Conservation (phyloP, 2,113 vertebrate genomes). For the Tachysurus vachellii region DNA sequence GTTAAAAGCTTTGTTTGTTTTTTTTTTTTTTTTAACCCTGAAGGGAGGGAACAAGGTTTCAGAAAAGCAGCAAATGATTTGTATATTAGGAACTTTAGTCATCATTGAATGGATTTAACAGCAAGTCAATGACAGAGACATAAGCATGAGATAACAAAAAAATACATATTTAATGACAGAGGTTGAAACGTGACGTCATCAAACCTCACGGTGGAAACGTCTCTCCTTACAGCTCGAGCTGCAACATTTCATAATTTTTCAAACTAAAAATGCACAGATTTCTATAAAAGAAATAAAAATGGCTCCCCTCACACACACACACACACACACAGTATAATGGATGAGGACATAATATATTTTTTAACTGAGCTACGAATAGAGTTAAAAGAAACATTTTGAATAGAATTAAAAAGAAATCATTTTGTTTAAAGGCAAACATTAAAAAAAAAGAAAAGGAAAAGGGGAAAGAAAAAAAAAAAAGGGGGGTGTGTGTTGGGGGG, state of each 20-base stretch:
- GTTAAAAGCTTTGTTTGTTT: neutral
- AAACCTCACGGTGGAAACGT: neutral
- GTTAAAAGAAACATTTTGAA: neutral
- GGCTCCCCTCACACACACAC: neutral
- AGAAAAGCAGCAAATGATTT: neutral
- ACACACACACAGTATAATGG: neutral
- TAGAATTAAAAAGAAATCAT: neutral
- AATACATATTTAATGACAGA: slow-evolving; percentile 22
- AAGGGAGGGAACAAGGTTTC: neutral
- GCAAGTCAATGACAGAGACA: neutral
- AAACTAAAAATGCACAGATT: neutral
- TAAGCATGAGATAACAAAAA: slow-evolving; percentile 2
- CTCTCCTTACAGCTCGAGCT: neutral
- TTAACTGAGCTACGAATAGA: neutral
- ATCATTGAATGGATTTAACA: no score
- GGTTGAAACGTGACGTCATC: neutral
- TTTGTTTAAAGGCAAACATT: neutral
- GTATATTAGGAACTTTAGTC: neutral
- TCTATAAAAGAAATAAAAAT: neutral
- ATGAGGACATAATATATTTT: neutral
- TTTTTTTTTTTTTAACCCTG: no score
- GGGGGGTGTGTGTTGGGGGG: neutral
- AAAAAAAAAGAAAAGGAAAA: neutral
- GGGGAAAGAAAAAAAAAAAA: neutral
- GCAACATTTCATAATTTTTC: neutral